A percentile compares a stretch with the other conserved stretches of the same genome.
These are phyloP conservation scores for Torymus aiolomorphi DNA, from an alignment of 2,888 invertebrate species.

Conservation along the genomic window DNA sequence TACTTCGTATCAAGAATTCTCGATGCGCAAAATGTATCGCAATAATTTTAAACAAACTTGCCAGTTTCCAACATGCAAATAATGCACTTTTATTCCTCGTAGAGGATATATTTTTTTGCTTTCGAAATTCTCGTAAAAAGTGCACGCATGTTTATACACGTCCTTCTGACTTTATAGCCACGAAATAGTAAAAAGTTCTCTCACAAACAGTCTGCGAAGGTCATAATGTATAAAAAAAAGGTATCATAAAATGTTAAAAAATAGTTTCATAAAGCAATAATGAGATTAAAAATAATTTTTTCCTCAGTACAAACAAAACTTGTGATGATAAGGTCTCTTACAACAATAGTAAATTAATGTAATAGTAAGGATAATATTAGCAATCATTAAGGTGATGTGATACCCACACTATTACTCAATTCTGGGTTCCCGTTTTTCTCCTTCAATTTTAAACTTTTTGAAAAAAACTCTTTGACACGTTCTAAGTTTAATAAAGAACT, in stretches of 20 bases:
- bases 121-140: slow-evolving; percentile 29
- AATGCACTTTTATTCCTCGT: slow-evolving; percentile 11
- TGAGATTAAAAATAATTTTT: slow-evolving; percentile 16
- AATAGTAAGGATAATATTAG: not conserved
- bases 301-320: slow-evolving; percentile 2
- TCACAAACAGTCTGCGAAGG: slow-evolving; percentile 14
- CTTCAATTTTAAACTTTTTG: too few relatives aligned
- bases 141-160: not conserved
- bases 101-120: slow-evolving; percentile 15
- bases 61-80: slow-evolving; percentile 28
- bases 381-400: too few relatives aligned
- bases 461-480: too few relatives aligned
- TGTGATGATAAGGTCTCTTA: too few relatives aligned
- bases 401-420: too few relatives aligned
- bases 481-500: too few relatives aligned
- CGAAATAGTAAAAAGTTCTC: slow-evolving; percentile 8
- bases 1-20: not conserved
- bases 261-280: not conserved
- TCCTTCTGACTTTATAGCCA: not conserved
- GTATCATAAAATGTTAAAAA: not conserved
- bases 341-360: too few relatives aligned
- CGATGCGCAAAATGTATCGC: not conserved
- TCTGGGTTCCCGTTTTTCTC: too few relatives aligned
- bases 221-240: slow-evolving; percentile 2
- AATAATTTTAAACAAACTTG: slow-evolving; percentile 16